Percentiles rank a stretch among this genome's conserved stretches.
These are phyloP conservation scores for Fopius arisanus DNA, from an alignment of 1,140 invertebrate genomes.

Conservation along the genomic window DNA sequence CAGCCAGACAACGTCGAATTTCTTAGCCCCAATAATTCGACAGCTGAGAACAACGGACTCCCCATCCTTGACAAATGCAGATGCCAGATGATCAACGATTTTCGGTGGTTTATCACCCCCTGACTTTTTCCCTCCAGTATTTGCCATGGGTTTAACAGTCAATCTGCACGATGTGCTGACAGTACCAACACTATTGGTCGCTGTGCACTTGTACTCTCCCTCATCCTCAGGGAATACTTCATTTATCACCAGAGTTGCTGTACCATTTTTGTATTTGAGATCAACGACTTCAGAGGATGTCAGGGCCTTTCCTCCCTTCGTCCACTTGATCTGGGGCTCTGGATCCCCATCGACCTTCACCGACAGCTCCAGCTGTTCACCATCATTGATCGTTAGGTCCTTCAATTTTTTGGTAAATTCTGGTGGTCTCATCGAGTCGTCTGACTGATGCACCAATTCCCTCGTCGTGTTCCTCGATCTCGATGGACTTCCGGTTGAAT, in stretches of 20 bases:
- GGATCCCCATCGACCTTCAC: constrained; percentile 88
- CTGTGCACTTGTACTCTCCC: constrained; percentile 86
- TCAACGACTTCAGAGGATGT: constrained; percentile 86
- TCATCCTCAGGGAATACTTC: constrained; percentile 96
- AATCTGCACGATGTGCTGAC: constrained; percentile 84
- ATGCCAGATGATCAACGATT: constrained; percentile 84
- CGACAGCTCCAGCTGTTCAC: constrained; percentile 78
- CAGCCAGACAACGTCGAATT: constrained; percentile 94
- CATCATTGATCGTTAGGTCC: constrained; percentile 80
- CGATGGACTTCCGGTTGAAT: constrained; percentile 76
- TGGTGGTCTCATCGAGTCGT: constrained; percentile 86
- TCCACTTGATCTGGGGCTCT: constrained; percentile 89
- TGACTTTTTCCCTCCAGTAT: constrained; percentile 64
- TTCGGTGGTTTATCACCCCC: constrained; percentile 78
- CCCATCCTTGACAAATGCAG: constrained; percentile 84
- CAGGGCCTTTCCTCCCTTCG: constrained; percentile 77
- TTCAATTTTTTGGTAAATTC: constrained; percentile 78
- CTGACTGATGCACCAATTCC: constrained; percentile 88
- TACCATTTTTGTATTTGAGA: constrained; percentile 88
- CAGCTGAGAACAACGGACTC: constrained; percentile 85
- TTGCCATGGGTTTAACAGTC: constrained; percentile 78
- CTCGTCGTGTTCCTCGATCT: constrained; percentile 89
- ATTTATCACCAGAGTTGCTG: constrained; percentile 85
- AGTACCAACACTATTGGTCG: constrained; percentile 87
- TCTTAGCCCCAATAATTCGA: constrained; percentile 84